phyloP scores from a whole-genome alignment of 1,140 invertebrate genomes.

The Hycleus cichorii region DNA sequence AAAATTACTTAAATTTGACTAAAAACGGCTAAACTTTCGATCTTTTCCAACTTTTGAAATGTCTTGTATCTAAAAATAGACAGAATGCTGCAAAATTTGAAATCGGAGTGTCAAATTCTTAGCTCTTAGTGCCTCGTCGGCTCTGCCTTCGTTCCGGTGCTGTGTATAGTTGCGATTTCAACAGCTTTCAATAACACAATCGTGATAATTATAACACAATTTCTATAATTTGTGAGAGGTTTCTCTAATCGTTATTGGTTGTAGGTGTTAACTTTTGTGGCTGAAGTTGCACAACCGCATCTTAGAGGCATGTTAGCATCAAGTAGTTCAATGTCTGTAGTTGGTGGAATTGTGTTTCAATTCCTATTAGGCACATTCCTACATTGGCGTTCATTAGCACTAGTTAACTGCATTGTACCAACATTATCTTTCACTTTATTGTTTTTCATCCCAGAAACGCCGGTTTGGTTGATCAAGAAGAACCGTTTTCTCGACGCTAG shows the following conservation, averaged over 20 bases:
- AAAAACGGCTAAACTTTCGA: too few relatives aligned
- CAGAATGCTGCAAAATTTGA: too few relatives aligned
- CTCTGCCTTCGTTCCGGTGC: too few relatives aligned
- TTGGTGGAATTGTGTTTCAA: constrained; percentile 61
- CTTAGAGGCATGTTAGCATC: constrained; percentile 65
- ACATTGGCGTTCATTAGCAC: constrained; percentile 60
- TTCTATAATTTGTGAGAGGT: not conserved
- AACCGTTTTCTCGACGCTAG: constrained; percentile 51
- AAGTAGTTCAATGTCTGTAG: constrained; percentile 63
- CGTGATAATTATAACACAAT: too few relatives aligned
- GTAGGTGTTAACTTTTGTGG: constrained; percentile 69
- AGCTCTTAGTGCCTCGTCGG: too few relatives aligned
- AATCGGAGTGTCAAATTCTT: too few relatives aligned
- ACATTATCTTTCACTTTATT: constrained; percentile 56
- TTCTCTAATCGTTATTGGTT: constrained; percentile 16
- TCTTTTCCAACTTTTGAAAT: too few relatives aligned
- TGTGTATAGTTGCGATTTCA: too few relatives aligned
- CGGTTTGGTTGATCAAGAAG: constrained; percentile 62
- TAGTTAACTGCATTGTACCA: constrained; percentile 60
- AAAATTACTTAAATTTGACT: too few relatives aligned
- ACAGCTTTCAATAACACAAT: too few relatives aligned
- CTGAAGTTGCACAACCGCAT: constrained; percentile 70
- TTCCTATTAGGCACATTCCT: constrained; percentile 61
- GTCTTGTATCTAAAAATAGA: too few relatives aligned
- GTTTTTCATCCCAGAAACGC: constrained; percentile 68